A percentile compares a stretch with the other conserved stretches of the same genome.
These are phyloP conservation scores for Tridacna crocea DNA, from an alignment of 2,888 invertebrate genomes.

Conservation along the genomic window DNA sequence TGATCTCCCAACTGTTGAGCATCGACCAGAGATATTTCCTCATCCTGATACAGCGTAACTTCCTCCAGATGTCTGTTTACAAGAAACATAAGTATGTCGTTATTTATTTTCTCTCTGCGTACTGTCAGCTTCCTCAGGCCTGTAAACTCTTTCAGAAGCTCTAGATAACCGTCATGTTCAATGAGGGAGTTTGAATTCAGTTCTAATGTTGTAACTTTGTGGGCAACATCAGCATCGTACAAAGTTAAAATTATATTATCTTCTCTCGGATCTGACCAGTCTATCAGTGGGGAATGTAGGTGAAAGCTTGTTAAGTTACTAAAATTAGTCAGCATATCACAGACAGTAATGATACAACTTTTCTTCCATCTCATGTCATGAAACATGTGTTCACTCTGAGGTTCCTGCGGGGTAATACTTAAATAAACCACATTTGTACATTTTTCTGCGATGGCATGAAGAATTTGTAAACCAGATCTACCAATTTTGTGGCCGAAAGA, in stretches of 20 bases:
- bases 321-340: slow-evolving; percentile 53
- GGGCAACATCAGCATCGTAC: slow-evolving; percentile 40
- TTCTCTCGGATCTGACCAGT: slow-evolving; percentile 58
- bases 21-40: slow-evolving; percentile 63
- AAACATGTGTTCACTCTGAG: slow-evolving; percentile 24
- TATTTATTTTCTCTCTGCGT: slow-evolving; percentile 67
- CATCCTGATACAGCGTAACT: slow-evolving; percentile 67
- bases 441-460: slow-evolving; percentile 63
- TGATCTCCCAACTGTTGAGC: slow-evolving; percentile 58
- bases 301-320: slow-evolving; percentile 45
- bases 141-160: slow-evolving; percentile 59
- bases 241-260: slow-evolving; percentile 56
- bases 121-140: slow-evolving; percentile 57
- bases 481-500: slow-evolving; percentile 63
- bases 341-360: slow-evolving; percentile 57
- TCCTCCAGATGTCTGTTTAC: slow-evolving; percentile 61
- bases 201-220: slow-evolving; percentile 64
- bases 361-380: slow-evolving; percentile 57
- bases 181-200: slow-evolving; percentile 61
- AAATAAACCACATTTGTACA: slow-evolving; percentile 61
- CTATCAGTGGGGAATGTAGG: slow-evolving; percentile 60
- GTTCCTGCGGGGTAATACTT: slow-evolving; percentile 54
- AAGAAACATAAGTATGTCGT: slow-evolving; percentile 60
- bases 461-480: slow-evolving; percentile 62
- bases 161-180: slow-evolving; percentile 65